Evolutionary conservation across 2,888 invertebrate species (phyloP), one percentile per base, ranked within the genome.

Genomic region (Loripinus fragilis): DNA sequence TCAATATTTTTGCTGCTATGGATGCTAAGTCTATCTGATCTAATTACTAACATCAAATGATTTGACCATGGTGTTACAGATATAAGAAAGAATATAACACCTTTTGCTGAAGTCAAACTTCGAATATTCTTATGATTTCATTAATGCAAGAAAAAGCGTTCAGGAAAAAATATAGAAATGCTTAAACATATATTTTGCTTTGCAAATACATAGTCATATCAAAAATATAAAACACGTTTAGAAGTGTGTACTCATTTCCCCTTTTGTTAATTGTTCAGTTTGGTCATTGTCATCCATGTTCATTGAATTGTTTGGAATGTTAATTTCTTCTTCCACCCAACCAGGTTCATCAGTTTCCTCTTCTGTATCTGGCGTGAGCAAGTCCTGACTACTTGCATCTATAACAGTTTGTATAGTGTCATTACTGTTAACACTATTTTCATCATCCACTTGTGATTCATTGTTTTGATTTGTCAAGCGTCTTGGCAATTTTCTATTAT

Each of bases 271-370:
- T 5, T 5, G 1, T 33, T 60, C 60, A 3, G 3, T 33, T 2
- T 17, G 25, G 2, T 33, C 33, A 33, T 28, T 33, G 17, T 41
- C 42, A 20, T 42, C 67, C 2, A 67, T 5, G 7, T 3, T 67
- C 15, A 67, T 28, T 10, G n/a, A n/a, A 12, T 2, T 67, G 28
- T 41, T 45, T 25, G 67, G 67, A 20, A 25, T 42, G 23, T 67
- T 67, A 23, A 67, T 67, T 33, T 67, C 67, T 41, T 67, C 67
- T 45, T 67, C 67, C 1, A 45, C 67, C 67, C 67, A 67, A 10
- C 67, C 67, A 28, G 67, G 41, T 10, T 41, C 67, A n/a, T 67
- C 67, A 8, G 38, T 67, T 33, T 20, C 33, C 25, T 52, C 20
- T n/a, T 52, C 25, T 5, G 5, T n/a, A 15, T 28, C 3, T 25